Base-by-base conservation (phyloP, 2,888 invertebrate genomes). In the Cyclophora albipunctata region DNA sequence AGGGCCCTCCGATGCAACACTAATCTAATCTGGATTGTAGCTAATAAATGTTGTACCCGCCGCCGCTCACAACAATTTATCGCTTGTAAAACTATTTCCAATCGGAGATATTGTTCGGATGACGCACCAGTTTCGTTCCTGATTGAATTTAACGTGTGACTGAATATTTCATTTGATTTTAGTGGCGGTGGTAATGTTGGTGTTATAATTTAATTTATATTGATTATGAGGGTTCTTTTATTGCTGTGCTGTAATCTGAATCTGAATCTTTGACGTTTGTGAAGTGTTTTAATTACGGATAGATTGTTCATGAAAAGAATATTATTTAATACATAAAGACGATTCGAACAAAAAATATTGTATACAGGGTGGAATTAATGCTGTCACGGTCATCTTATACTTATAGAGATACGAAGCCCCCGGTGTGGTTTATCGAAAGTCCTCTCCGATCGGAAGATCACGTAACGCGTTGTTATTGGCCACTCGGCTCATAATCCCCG, bases 1-100 rank as follows among this genome's bases (percentile, higher is more conserved):
- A 55, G 52, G 50, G 50, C 53, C 54, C 70, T 37, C 4, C 81
- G 86, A 85, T 86, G 86, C 86, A 86, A 82, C 78, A 75, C 84
- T 86, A 85, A 88, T 87, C 87, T 87, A 87, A 88, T 88, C 86
- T 78, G 80, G 83, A 83, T 84, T 84, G 85, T 75, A 86, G 81
- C 84, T 87, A 87, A 88, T 88, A 88, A 88, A 88, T 88, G 86
- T 87, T 82, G 79, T 80, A 84, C 77, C 73, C 73, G 79, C 78
- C 80, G 74, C 78, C 73, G 78, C 77, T 75, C 75, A 78, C 76
- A 78, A 75, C 71, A 85, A 86, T 88, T 87, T 88, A 87, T 88
- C 74, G 87, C 87, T 86, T 86, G 86, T 85, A 87, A 87, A 88
- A 87, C 86, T 88, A 85, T 87, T 86, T 85, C 85, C 85, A 87